A percentile compares a stretch with the other conserved stretches of the same genome.
These are phyloP conservation scores for Pegea sp. DNA, from an alignment of 23 tunicate species.

Conservation along the genomic window DNA sequence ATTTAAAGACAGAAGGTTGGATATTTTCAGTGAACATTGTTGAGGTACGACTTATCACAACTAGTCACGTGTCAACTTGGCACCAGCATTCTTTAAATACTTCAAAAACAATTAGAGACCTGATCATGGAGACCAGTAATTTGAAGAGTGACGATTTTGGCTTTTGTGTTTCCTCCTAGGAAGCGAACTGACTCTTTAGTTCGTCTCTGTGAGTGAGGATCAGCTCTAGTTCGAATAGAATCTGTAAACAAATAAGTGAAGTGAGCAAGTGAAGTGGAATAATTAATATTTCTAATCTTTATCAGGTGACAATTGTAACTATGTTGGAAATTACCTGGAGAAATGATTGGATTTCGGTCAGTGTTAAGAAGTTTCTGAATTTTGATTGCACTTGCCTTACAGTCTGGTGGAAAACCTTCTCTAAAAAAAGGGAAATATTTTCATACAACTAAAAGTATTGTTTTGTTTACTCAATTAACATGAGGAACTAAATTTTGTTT, in stretches of 20 bases:
- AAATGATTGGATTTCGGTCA: conserved; percentile 5
- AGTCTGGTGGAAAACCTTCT: conserved; percentile 40
- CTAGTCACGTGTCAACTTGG: no score
- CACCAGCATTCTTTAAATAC: no score
- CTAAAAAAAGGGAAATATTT: not conserved
- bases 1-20: not conserved
- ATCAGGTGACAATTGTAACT: no score
- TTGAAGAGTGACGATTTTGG: conserved; percentile 63
- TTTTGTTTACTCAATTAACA: no score
- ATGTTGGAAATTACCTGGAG: conserved; percentile 4
- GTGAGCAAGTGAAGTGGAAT: no score
- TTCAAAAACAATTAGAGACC: no score
- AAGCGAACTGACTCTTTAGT: conserved; percentile 24
- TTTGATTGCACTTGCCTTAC: conserved; percentile 55
- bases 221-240: conserved; percentile 41
- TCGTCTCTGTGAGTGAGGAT: conserved; percentile 11
- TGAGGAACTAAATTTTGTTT: no score
- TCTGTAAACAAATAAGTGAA: conserved; percentile 1
- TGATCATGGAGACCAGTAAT: conserved; percentile 39
- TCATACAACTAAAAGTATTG: not conserved
- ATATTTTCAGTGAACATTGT: no score
- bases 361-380: conserved; percentile 32
- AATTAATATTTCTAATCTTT: no score
- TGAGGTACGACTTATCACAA: no score
- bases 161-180: conserved; percentile 81